Evolutionary conservation across 2,888 invertebrate species (phyloP).

Genomic region (Scaptomyza caliginosa): DNA sequence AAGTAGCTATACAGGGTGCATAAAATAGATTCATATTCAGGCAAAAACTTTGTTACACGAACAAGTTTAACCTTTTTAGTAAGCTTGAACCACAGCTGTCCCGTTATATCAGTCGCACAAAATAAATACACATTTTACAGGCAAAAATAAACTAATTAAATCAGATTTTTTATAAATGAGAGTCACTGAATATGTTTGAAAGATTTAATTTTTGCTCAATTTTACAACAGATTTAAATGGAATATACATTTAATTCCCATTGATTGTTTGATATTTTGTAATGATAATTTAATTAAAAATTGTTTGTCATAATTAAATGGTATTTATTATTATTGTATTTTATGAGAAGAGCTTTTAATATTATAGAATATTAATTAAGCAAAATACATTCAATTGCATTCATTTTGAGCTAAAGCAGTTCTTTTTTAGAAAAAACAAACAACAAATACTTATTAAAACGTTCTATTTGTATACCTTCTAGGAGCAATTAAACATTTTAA

Average conservation of each 20-base stretch:
- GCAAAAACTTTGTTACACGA: not conserved
- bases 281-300: not conserved
- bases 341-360: too few relatives aligned
- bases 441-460: too few relatives aligned
- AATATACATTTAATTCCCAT: not conserved
- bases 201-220: not conserved
- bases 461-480: not conserved
- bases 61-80: not conserved
- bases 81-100: too few relatives aligned
- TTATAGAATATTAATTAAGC: not conserved
- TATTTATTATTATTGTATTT: too few relatives aligned
- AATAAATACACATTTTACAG: too few relatives aligned
- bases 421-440: not conserved
- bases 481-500: conserved; percentile 1
- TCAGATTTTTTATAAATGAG: too few relatives aligned
- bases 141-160: too few relatives aligned
- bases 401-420: not conserved
- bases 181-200: too few relatives aligned
- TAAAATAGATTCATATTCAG: not conserved
- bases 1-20: conserved; percentile 59
- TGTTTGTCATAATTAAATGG: too few relatives aligned
- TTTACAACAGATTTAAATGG: not conserved
- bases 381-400: not conserved
- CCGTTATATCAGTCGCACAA: too few relatives aligned
- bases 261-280: not conserved